Evolutionary conservation across 2,113 vertebrate species (phyloP).

Genomic region (Coryphaenoides rupestris): DNA sequence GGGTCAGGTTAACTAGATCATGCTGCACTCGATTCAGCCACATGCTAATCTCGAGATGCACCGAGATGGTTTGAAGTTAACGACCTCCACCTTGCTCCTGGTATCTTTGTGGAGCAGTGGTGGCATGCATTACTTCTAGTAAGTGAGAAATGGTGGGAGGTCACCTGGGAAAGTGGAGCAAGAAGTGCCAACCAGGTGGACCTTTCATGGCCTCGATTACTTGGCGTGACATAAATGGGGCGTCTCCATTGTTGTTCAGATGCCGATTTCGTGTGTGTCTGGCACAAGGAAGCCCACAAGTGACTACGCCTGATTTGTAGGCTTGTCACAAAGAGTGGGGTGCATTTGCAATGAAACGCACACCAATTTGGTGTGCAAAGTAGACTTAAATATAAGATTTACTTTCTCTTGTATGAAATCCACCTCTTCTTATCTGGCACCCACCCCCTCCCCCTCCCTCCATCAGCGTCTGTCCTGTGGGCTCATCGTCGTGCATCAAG

Average conservation of each 20-base stretch:
- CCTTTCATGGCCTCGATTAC: not conserved
- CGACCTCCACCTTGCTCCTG: not conserved
- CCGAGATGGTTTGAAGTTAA: conserved; percentile 9
- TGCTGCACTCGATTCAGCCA: conserved; percentile 12
- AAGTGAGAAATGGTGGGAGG: not conserved
- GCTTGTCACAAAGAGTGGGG: too few species aligned
- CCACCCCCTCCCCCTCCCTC: too few species aligned
- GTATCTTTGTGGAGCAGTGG: not conserved
- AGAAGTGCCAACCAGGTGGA: conserved; percentile 8
- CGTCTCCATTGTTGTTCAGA: not conserved
- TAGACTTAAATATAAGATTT: too few species aligned
- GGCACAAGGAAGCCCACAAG: too few species aligned
- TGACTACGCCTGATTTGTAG: too few species aligned
- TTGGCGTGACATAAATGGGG: conserved; percentile 35
- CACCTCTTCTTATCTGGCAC: too few species aligned
- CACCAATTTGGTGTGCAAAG: too few species aligned
- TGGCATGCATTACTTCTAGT: not conserved
- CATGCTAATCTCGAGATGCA: conserved; percentile 45
- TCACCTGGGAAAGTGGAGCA: conserved; percentile 13
- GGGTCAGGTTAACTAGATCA: conserved; percentile 42
- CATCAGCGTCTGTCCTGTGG: too few species aligned
- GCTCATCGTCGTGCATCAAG: too few species aligned
- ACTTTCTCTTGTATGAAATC: too few species aligned
- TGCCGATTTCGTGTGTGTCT: too few species aligned
- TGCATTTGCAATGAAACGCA: too few species aligned